These are phyloP conservation scores for Melanophora roralis DNA, from an alignment of 2,888 invertebrate genomes.

Conservation along the genomic window DNA sequence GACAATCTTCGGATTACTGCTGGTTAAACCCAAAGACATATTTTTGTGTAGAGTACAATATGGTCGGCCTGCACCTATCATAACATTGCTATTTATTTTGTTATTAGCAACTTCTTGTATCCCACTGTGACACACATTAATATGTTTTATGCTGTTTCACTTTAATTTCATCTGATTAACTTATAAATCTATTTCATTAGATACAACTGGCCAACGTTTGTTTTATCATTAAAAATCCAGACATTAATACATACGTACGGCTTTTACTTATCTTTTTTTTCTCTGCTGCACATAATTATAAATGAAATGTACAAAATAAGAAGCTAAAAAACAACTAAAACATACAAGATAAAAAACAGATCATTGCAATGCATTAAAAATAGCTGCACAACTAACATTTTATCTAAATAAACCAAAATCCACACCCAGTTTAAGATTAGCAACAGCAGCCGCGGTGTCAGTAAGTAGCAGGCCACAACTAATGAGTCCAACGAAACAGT, in stretches of 20 bases:
- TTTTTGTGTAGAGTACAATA: no score
- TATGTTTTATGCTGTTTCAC: constrained; percentile 24
- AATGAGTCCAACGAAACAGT: constrained; percentile 28
- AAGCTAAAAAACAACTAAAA: constrained; percentile 8
- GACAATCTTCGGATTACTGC: no score
- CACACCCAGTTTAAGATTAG: constrained; percentile 38
- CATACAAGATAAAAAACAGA: constrained; percentile 31
- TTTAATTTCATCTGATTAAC: constrained; percentile 49
- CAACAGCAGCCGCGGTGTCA: background rate
- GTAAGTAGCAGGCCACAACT: constrained; percentile 26
- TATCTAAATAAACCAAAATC: constrained; percentile 32
- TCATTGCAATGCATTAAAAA: background rate
- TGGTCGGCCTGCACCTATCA: no score
- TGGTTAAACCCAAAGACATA: no score
- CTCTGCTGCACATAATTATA: constrained; percentile 36
- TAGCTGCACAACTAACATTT: constrained; percentile 28
- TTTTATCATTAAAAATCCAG: constrained; percentile 55
- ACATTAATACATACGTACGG: constrained; percentile 47
- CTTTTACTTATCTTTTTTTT: constrained; percentile 7
- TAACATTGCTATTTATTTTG: no score
- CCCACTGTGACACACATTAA: constrained; percentile 41
- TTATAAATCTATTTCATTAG: constrained; percentile 47
- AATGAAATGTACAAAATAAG: constrained; percentile 25
- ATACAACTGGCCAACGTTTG: constrained; percentile 37
- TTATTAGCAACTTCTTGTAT: background rate